Conservation (phyloP, 2,888 invertebrate genomes). For the Biston stratarius region DNA sequence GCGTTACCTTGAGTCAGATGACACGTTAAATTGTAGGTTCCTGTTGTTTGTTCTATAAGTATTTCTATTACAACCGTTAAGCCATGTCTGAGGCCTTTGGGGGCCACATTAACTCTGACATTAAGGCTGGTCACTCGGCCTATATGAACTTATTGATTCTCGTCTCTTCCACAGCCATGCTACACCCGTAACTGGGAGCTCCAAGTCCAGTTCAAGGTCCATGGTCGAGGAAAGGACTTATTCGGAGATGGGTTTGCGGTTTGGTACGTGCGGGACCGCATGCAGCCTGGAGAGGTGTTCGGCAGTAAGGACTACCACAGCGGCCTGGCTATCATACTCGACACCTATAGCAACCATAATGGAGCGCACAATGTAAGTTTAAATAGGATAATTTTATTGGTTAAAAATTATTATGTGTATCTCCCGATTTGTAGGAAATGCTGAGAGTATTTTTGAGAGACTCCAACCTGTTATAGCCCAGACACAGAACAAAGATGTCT, state of each 20-base stretch:
- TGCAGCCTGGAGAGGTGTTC: constrained; percentile 95
- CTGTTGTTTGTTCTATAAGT: too few relatives aligned
- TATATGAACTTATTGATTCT: not conserved
- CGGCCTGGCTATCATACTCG: constrained; percentile 96
- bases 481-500: too few relatives aligned
- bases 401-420: too few relatives aligned
- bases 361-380: constrained; percentile 97
- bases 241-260: constrained; percentile 98
- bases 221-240: constrained; percentile 97
- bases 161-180: constrained; percentile 89
- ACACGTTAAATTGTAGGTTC: too few relatives aligned
- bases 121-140: not conserved
- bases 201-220: constrained; percentile 98
- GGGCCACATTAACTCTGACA: too few relatives aligned
- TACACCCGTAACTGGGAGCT: constrained; percentile 97
- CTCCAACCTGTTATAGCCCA: too few relatives aligned
- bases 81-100: too few relatives aligned
- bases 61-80: too few relatives aligned
- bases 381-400: too few relatives aligned
- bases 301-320: constrained; percentile 97
- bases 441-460: too few relatives aligned
- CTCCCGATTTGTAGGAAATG: too few relatives aligned
- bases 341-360: constrained; percentile 99
- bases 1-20: too few relatives aligned
- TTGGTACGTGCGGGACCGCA: constrained; percentile 94